Conservation (phyloP, 2,888 invertebrate species). For the Nebria brevicollis region DNA sequence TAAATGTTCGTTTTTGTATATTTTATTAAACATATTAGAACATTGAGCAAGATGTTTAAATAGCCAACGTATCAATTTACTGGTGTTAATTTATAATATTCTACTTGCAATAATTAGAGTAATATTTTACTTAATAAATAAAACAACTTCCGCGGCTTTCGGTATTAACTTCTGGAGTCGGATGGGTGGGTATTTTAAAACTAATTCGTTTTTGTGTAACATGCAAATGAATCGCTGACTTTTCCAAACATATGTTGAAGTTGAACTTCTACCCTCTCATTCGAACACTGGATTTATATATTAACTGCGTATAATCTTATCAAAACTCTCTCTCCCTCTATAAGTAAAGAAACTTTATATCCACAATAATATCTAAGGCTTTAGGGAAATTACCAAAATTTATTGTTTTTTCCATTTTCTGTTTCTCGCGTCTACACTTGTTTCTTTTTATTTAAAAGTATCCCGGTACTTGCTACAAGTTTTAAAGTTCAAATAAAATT, state of each 20-base stretch:
- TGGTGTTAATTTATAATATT: too few relatives aligned
- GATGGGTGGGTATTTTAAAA: neutral
- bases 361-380: slow-evolving; percentile 20
- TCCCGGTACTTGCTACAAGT: neutral
- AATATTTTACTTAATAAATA: neutral
- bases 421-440: neutral
- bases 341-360: slow-evolving; percentile 31
- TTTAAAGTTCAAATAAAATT: neutral
- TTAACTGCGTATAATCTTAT: slow-evolving; percentile 26
- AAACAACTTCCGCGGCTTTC: neutral
- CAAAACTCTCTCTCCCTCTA: neutral
- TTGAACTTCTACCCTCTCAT: slow-evolving; percentile 2
- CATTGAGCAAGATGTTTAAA: too few relatives aligned
- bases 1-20: too few relatives aligned
- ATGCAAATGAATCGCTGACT: slow-evolving; percentile 25
- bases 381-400: slow-evolving; percentile 27
- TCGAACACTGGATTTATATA: slow-evolving; percentile 27
- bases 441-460: neutral
- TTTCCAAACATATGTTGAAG: slow-evolving; percentile 20
- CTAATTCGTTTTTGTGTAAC: slow-evolving; percentile 20
- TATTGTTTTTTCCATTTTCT: slow-evolving; percentile 18
- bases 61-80: too few relatives aligned
- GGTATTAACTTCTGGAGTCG: neutral
- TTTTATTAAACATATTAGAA: too few relatives aligned
- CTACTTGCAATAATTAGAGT: neutral